phyloP scores from a whole-genome alignment of 2,888 invertebrate genomes.

The Sminthurides aquaticus region DNA sequence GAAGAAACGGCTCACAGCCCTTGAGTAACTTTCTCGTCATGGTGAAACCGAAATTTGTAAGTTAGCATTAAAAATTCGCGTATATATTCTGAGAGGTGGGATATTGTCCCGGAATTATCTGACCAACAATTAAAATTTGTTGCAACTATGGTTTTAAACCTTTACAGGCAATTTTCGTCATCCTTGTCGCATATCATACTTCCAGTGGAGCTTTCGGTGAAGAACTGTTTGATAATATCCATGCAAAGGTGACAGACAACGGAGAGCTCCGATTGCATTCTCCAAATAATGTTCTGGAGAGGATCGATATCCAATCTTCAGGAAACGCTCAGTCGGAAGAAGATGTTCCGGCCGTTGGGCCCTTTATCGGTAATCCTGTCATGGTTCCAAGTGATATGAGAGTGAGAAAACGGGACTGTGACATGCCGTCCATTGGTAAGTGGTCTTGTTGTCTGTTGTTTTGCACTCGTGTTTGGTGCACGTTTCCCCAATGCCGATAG shows the following conservation, averaged over 20 bases:
- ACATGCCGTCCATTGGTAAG: constrained; percentile 32
- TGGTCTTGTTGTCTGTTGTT: no score
- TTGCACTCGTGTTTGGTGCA: no score
- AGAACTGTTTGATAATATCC: not conserved
- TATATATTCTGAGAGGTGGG: no score
- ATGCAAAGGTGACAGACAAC: constrained; percentile 8
- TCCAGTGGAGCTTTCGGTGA: not conserved
- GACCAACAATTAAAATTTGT: no score
- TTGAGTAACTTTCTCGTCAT: no score
- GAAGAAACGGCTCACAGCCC: no score
- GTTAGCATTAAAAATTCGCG: no score
- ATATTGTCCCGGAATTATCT: no score
- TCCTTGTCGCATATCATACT: constrained; percentile 9
- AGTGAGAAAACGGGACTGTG: constrained; percentile 32
- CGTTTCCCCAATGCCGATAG: no score
- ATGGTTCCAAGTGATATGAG: constrained; percentile 11
- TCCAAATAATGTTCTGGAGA: not conserved
- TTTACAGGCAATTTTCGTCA: constrained; percentile 1
- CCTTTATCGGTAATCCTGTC: constrained; percentile 17
- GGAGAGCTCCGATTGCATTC: constrained; percentile 9
- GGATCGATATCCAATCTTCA: not conserved
- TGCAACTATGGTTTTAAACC: no score
- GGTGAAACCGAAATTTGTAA: no score
- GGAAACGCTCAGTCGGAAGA: not conserved
- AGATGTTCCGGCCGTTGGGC: constrained; percentile 5